Percentiles rank a stretch among this genome's conserved stretches.
phyloP scores from a whole-genome alignment of 1,140 invertebrate species.

The Ridgeia piscesae region DNA sequence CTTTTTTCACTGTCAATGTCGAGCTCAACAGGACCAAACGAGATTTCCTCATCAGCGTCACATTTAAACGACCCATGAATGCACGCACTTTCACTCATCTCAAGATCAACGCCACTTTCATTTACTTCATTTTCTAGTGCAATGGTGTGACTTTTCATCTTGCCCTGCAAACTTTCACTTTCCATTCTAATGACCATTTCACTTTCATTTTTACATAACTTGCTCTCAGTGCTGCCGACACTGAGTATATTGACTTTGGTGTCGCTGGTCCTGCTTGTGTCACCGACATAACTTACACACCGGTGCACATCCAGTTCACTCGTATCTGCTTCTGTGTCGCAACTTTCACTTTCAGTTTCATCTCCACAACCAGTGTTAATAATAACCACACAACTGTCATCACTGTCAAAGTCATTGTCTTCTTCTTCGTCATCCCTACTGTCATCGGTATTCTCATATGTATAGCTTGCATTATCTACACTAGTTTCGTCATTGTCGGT shows the following conservation, averaged over 20 bases:
- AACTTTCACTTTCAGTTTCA: neutral
- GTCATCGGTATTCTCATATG: neutral
- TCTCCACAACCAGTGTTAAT: neutral
- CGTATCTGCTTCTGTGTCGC: neutral
- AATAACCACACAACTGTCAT: neutral
- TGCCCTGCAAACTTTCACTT: neutral
- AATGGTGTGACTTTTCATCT: too few species aligned
- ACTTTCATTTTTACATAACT: neutral
- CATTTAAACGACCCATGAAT: neutral
- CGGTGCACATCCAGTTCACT: neutral
- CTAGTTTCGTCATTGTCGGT: neutral
- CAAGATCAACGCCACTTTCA: neutral
- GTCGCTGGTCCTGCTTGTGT: neutral
- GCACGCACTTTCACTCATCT: neutral
- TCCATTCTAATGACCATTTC: neutral
- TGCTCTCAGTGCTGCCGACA: neutral
- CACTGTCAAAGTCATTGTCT: neutral
- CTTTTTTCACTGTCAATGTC: neutral
- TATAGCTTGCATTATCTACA: neutral
- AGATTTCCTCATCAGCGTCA: neutral
- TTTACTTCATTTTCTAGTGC: too few species aligned
- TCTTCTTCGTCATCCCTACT: neutral
- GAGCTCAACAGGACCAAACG: neutral
- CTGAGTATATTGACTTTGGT: neutral
- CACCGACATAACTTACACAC: neutral